Base-by-base conservation (phyloP, 2,113 vertebrate species). In the Centropus unirufus region DNA sequence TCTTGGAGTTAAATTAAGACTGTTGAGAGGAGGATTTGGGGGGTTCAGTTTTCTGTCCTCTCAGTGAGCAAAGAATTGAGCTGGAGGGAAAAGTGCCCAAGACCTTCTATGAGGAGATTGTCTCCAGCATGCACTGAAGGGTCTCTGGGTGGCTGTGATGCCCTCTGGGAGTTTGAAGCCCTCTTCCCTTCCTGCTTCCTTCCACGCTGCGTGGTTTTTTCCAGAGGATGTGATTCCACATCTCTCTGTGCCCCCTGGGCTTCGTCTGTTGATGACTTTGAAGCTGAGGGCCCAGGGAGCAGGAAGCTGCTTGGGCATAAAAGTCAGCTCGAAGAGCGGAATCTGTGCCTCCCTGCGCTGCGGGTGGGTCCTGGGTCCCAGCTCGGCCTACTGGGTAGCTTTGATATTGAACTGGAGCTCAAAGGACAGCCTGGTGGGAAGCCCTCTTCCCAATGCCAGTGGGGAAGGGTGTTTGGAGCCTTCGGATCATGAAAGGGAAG, bases 111-210 rank as follows among this genome's bases (percentile, higher is more conserved):
- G 3, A 34, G 88, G 44, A 76, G 46, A 81, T 23, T 23, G 11
- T 55, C 39, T 67, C 32, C 59, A 27, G 59, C 0, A 0, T 29
- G 20, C 0, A 0, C 23, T 0, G 9, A 10, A 46, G 64, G n/a
- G 9, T n/a, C 64, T 89, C 21, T 26, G 74, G 14, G 17, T 63
- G 51, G 68, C 63, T 3, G 4, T 22, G 46, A 54, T 49, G 14
- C 30, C 24, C 47, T 29, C 72, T 7, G 42, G 46, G 66, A 44
- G 34, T 39, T 47, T 9, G 51, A 51, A 62, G 29, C 51, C 36
- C 0, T 30, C 51, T 46, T 51, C 30, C n/a, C 23, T 78, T 4
- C 2, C 12, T 29, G 32, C 34, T 34, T 18, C 0, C 55, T 47
- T 70, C 27, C 14, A 2, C 54, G 52, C 9, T 0, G 3, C 39